phyloP scores from a whole-genome alignment of 2,113 vertebrate genomes.

The Balaeniceps rex region DNA sequence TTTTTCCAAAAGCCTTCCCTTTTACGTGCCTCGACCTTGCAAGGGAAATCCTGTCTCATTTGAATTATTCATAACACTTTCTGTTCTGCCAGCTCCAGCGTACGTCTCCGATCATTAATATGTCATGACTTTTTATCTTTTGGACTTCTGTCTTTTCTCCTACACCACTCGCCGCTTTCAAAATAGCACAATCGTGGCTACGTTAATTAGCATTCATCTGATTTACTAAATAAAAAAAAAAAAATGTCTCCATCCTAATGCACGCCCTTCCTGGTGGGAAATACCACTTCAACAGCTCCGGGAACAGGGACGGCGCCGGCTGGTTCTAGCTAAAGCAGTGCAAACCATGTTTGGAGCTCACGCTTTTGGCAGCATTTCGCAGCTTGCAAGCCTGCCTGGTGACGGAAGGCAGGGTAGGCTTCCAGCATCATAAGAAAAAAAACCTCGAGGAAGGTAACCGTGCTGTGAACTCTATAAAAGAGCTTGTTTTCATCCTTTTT shows the following conservation, averaged over 20 bases:
- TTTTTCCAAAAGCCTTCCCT: constrained; percentile 59
- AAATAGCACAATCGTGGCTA: accelerated
- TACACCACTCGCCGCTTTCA: background rate
- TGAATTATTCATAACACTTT: constrained; percentile 79
- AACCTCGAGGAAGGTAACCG: background rate
- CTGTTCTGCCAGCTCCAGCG: constrained; percentile 60
- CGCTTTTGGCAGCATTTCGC: background rate
- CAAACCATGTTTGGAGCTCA: background rate
- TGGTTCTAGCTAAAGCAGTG: background rate
- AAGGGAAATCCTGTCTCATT: constrained; percentile 58
- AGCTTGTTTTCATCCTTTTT: background rate
- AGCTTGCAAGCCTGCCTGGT: background rate
- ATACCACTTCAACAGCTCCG: background rate
- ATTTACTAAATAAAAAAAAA: background rate
- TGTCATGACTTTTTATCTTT: constrained; percentile 51
- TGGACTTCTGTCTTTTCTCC: background rate
- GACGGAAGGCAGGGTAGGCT: background rate
- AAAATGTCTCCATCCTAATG: background rate
- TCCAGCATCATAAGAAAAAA: background rate
- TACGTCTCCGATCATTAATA: constrained; percentile 69
- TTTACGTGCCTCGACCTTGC: constrained; percentile 77
- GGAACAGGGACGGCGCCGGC: background rate
- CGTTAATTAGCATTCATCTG: background rate
- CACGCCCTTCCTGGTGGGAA: background rate
- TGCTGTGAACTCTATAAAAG: background rate